These are phyloP conservation scores for Ochropleura plecta DNA, from an alignment of 2,888 invertebrate species.

Conservation along the genomic window DNA sequence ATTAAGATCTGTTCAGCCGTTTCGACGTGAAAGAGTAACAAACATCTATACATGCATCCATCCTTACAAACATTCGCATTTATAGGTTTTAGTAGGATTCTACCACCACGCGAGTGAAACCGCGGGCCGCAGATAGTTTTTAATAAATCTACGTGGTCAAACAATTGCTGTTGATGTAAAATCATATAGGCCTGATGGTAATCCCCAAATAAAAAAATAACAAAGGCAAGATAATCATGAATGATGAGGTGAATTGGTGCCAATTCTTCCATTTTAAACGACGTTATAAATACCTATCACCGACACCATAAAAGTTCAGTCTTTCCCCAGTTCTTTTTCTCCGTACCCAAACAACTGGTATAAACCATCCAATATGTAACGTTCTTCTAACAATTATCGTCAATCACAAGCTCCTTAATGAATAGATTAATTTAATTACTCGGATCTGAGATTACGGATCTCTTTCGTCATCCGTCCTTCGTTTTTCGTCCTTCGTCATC, in stretches of 20 bases:
- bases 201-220: background rate
- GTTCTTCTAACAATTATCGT: slow-evolving; percentile 57
- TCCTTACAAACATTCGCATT: too few relatives aligned
- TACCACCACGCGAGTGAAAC: too few relatives aligned
- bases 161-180: too few relatives aligned
- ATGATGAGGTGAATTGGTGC: background rate
- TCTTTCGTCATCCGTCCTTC: slow-evolving; percentile 43
- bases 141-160: too few relatives aligned
- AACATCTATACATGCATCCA: too few relatives aligned
- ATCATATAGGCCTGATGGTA: background rate
- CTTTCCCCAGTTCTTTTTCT: slow-evolving; percentile 6
- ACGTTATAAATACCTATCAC: background rate
- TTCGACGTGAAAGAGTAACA: too few relatives aligned
- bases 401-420: slow-evolving; percentile 59
- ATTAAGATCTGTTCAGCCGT: too few relatives aligned
- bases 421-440: slow-evolving; percentile 66
- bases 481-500: slow-evolving; percentile 44
- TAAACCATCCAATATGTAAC: slow-evolving; percentile 41
- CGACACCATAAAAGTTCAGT: background rate
- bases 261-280: background rate
- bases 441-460: slow-evolving; percentile 50
- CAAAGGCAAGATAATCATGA: background rate
- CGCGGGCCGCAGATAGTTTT: too few relatives aligned
- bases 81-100: too few relatives aligned
- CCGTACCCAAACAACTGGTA: slow-evolving; percentile 1